These are phyloP conservation scores for Odontophorus gujanensis DNA, from an alignment of 2,113 vertebrate genomes.

Conservation along the genomic window DNA sequence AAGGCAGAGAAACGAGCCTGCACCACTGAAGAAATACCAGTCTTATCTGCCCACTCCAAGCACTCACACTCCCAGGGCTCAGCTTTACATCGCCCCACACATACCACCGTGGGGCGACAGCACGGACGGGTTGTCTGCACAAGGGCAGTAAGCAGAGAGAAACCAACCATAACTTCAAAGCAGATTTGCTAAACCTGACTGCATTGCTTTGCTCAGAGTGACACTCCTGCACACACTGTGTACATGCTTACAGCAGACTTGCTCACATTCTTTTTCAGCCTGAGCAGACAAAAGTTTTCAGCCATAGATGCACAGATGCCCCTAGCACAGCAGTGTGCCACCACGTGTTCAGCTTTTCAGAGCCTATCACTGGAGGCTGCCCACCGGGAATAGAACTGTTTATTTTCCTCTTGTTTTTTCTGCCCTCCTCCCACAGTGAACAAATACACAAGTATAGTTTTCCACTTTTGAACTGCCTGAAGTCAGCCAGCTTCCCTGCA, in stretches of 20 bases:
- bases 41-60: neutral
- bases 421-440: neutral
- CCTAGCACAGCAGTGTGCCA: constrained; percentile 35
- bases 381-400: neutral
- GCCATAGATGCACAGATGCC: neutral
- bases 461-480: neutral
- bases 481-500: neutral
- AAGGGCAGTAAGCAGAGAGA: neutral
- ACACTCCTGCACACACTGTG: too few species aligned
- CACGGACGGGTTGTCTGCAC: rapidly evolving
- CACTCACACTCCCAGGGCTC: neutral
- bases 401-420: neutral
- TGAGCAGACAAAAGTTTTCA: neutral
- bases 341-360: neutral
- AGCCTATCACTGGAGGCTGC: neutral
- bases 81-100: rapidly evolving
- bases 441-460: neutral
- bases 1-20: neutral
- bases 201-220: neutral
- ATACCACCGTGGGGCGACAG: rapidly evolving
- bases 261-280: neutral
- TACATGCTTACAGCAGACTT: too few species aligned
- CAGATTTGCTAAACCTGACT: neutral
- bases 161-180: neutral
- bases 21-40: neutral